Evolutionary conservation across 2,888 invertebrate species (phyloP).

Genomic region (Elegia similella): DNA sequence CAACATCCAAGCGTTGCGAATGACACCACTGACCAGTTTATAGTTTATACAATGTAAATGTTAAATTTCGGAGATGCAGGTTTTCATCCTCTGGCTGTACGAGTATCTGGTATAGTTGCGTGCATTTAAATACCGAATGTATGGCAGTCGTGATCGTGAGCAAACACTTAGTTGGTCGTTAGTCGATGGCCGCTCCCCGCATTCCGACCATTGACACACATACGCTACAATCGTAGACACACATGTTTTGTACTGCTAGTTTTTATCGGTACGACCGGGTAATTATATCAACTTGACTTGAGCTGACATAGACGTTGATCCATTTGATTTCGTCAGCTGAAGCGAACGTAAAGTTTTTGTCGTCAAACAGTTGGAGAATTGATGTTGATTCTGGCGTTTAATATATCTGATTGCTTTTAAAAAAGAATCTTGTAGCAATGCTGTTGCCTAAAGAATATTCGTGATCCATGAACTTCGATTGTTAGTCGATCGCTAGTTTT

Average conservation of each 20-base stretch:
- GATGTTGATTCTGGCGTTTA: background rate
- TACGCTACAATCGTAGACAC: slow-evolving; percentile 25
- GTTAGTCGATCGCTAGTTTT: no score
- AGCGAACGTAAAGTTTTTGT: background rate
- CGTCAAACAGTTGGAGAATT: background rate
- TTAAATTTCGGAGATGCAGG: background rate
- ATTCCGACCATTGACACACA: slow-evolving; percentile 58
- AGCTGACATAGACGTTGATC: background rate
- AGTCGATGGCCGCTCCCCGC: slow-evolving; percentile 54
- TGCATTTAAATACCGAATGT: slow-evolving; percentile 18
- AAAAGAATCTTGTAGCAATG: no score
- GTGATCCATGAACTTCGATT: no score
- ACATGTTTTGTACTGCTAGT: slow-evolving; percentile 2
- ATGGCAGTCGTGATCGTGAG: slow-evolving; percentile 44
- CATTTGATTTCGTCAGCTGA: background rate
- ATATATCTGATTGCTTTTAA: no score
- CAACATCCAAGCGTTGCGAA: no score
- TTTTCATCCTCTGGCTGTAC: background rate
- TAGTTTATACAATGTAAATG: background rate
- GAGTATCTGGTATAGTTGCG: background rate
- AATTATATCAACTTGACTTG: background rate
- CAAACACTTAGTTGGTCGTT: slow-evolving; percentile 36
- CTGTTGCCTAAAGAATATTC: no score
- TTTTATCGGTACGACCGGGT: background rate
- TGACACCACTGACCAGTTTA: no score